phyloP scores from a whole-genome alignment of 2,888 invertebrate species.

The Thereva nobilitata region DNA sequence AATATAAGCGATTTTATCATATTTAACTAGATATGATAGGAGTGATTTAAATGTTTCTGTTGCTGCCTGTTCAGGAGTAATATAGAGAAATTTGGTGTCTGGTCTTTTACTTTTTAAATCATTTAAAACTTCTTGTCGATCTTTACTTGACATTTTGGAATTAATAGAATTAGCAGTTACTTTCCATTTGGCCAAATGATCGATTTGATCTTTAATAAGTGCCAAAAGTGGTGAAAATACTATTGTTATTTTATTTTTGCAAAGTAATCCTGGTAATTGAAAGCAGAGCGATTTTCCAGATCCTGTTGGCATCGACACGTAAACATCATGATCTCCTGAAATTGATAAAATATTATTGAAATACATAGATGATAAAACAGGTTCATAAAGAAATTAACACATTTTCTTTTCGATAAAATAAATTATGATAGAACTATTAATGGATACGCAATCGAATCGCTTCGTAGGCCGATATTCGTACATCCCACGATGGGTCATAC shows the following conservation, averaged over 20 bases:
- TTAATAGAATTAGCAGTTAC: constrained; percentile 89
- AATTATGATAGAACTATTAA: neutral
- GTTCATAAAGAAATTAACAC: too few species aligned
- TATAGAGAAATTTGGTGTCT: constrained; percentile 82
- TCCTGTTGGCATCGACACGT: constrained; percentile 98
- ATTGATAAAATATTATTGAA: constrained; percentile 41
- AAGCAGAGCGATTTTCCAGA: constrained; percentile 97
- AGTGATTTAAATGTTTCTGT: constrained; percentile 74
- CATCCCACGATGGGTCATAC: too few species aligned
- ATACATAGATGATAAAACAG: neutral
- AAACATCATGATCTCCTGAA: constrained; percentile 85
- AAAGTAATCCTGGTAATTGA: constrained; percentile 89
- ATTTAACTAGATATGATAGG: constrained; percentile 70
- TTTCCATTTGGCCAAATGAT: constrained; percentile 75
- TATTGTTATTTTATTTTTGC: constrained; percentile 79
- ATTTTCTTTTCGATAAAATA: too few species aligned
- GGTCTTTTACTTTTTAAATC: constrained; percentile 78
- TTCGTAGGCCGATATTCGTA: too few species aligned
- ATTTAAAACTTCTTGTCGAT: constrained; percentile 74
- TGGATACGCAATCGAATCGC: too few species aligned
- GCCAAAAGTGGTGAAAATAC: constrained; percentile 96
- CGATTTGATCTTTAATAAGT: constrained; percentile 95
- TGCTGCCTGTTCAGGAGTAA: constrained; percentile 96
- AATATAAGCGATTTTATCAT: constrained; percentile 82
- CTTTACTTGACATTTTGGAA: constrained; percentile 81